Conservation (phyloP, 2,797 vertebrate species). For the Manis javanica region DNA sequence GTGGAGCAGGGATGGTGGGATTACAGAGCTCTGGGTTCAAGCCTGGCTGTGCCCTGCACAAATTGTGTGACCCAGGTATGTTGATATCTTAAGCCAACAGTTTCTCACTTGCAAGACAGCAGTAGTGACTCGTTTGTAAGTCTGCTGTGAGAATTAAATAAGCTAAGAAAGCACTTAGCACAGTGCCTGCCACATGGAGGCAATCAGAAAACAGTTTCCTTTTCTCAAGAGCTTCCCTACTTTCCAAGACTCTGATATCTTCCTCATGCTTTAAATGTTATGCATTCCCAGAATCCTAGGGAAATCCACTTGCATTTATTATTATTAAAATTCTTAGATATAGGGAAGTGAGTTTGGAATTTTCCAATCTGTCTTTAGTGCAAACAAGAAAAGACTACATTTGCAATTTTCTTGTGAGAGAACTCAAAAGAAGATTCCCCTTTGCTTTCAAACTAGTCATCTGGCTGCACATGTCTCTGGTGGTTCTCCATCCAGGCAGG, state of each 20-base stretch:
- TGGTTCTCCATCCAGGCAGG: not conserved
- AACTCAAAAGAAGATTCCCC: not conserved
- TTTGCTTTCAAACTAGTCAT: not conserved
- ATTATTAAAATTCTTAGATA: not conserved
- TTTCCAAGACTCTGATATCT: not conserved
- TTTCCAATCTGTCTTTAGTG: not conserved
- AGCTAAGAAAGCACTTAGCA: not conserved
- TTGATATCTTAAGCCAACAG: not conserved
- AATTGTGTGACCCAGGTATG: not conserved
- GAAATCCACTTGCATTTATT: not conserved
- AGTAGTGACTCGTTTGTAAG: not conserved
- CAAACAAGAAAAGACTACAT: not conserved
- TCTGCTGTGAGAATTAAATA: not conserved
- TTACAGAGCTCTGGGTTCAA: not conserved
- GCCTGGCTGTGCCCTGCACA: not conserved
- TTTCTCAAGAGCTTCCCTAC: not conserved
- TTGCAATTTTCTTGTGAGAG: not conserved
- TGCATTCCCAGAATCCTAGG: not conserved
- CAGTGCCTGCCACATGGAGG: not conserved
- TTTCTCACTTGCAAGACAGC: not conserved
- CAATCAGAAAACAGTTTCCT: not conserved
- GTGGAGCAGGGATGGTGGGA: not conserved
- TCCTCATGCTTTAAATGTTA: not conserved
- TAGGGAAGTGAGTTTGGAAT: not conserved
- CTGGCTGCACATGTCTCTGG: rapidly evolving